Evolutionary conservation across 2,797 vertebrate genomes (phyloP).

Genomic region (Aldrovandia affinis): DNA sequence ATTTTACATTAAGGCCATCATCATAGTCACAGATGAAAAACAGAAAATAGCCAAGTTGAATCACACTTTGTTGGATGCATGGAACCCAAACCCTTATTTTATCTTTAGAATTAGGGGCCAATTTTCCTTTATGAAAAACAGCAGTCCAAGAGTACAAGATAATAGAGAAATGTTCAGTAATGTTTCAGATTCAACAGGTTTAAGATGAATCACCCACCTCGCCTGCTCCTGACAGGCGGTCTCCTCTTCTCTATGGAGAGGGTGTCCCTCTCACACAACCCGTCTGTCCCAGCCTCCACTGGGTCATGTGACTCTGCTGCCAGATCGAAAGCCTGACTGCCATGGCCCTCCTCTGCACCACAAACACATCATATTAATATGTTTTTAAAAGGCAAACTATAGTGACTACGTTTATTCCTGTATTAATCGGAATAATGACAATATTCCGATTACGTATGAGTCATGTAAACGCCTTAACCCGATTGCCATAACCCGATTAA

Average conservation of each 20-base stretch:
- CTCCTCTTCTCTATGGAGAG: not conserved
- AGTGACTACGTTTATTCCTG: too few species aligned
- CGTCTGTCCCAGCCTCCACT: not conserved
- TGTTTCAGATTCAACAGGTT: too few species aligned
- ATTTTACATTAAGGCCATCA: too few species aligned
- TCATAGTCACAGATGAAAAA: too few species aligned
- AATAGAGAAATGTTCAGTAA: not conserved
- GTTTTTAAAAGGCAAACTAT: not conserved
- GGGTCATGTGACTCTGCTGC: slow-evolving; percentile 49
- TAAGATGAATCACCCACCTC: slow-evolving; percentile 3
- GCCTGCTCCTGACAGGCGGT: not conserved
- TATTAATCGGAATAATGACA: too few species aligned
- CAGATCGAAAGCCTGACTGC: not conserved
- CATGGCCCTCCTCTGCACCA: not conserved
- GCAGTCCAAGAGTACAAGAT: not conserved
- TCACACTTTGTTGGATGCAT: too few species aligned
- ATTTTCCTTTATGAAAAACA: slow-evolving; percentile 19
- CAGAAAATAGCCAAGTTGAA: too few species aligned
- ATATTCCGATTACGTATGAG: too few species aligned
- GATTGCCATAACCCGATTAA: too few species aligned
- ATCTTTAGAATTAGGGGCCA: not conserved
- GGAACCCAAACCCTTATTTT: too few species aligned
- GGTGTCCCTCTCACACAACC: not conserved
- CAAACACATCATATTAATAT: not conserved
- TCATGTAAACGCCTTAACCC: too few species aligned